Evolutionary conservation across 2,888 invertebrate genomes (phyloP).

Genomic region (Andrena haemorrhoa): DNA sequence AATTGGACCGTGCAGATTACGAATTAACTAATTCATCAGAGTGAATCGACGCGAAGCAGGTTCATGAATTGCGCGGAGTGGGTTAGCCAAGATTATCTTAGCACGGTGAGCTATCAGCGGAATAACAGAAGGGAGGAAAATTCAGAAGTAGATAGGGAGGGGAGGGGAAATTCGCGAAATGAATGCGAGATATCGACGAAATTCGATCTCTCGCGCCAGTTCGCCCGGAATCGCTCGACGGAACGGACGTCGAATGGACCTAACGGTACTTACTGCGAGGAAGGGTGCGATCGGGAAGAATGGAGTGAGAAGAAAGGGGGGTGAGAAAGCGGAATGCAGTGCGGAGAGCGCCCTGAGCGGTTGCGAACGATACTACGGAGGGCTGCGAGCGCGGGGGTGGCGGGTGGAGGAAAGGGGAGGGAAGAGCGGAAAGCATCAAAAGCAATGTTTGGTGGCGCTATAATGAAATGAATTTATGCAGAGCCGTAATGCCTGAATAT

Average conservation of each 20-base stretch:
- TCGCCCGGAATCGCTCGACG: constrained; percentile 54
- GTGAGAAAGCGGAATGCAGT: constrained; percentile 70
- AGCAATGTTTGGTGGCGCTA: constrained; percentile 88
- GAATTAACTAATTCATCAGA: constrained; percentile 18
- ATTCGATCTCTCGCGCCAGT: constrained; percentile 63
- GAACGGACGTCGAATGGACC: constrained; percentile 62
- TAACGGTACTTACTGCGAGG: constrained; percentile 69
- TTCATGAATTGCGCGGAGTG: constrained; percentile 35
- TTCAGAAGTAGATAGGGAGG: background rate
- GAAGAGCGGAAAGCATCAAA: constrained; percentile 83
- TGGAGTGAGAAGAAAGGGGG: constrained; percentile 65
- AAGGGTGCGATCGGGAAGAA: constrained; percentile 69
- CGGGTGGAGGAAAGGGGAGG: background rate
- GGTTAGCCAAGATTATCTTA: constrained; percentile 53
- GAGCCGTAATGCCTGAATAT: constrained; percentile 87
- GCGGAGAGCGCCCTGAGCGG: constrained; percentile 68
- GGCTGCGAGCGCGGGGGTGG: constrained; percentile 71
- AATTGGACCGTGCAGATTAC: constrained; percentile 7
- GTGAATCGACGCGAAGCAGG: background rate
- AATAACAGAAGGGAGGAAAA: background rate
- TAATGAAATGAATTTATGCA: constrained; percentile 89
- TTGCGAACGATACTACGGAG: constrained; percentile 69
- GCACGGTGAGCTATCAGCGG: background rate
- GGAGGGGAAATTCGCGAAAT: constrained; percentile 38
- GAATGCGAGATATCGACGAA: constrained; percentile 69